Percentiles rank a stretch among this genome's conserved stretches.
These are phyloP conservation scores for Aplodontia rufa DNA, from an alignment of 2,113 vertebrate genomes.

Conservation along the genomic window DNA sequence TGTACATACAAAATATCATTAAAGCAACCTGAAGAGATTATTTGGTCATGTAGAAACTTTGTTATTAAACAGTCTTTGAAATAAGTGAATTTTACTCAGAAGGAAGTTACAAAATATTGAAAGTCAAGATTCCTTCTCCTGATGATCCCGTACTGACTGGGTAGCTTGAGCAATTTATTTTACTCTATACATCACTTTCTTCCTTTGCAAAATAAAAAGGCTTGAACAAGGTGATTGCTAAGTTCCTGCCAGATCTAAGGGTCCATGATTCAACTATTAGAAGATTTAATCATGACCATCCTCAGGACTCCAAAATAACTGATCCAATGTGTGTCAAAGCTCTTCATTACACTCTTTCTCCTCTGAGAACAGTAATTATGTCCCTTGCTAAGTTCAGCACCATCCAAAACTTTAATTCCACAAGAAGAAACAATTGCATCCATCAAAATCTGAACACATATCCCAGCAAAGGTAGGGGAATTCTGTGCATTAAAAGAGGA, in stretches of 20 bases:
- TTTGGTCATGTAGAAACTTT: background rate
- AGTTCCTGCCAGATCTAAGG: background rate
- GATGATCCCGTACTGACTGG: background rate
- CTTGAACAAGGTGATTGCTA: background rate
- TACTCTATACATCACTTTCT: background rate
- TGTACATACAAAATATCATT: background rate
- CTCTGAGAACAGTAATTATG: background rate
- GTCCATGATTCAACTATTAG: background rate
- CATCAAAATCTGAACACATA: background rate
- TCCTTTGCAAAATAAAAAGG: background rate
- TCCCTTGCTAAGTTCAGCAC: background rate
- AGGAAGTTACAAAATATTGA: background rate
- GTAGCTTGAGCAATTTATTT: background rate
- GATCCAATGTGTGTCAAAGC: fast-evolving
- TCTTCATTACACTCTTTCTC: background rate
- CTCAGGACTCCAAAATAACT: background rate
- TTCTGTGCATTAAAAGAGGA: background rate
- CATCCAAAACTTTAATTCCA: background rate
- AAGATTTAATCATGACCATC: background rate
- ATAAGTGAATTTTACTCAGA: background rate
- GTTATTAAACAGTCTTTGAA: background rate
- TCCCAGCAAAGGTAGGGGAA: background rate
- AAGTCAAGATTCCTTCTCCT: background rate
- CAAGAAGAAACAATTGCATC: background rate
- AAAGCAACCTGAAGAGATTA: background rate